Base-by-base conservation (phyloP, 1,140 invertebrate genomes). In the Apis cerana region DNA sequence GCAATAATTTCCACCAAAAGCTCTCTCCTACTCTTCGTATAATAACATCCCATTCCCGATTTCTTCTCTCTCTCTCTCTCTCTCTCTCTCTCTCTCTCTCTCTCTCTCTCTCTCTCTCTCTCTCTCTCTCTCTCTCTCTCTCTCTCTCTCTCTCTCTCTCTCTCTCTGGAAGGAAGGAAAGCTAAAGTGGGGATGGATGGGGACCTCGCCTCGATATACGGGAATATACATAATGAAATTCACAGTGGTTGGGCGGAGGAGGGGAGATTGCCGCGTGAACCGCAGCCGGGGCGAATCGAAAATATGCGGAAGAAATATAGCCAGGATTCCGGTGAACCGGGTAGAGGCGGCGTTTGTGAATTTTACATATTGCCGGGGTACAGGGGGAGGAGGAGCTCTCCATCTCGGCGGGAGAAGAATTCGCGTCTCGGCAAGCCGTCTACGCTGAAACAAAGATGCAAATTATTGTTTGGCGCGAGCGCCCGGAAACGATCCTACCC, bases 301-400 rank as follows among this genome's bases (percentile, higher is more conserved):
- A 82, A 82, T 82, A 82, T 68, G 64, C 72, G 80, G 80, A 81
- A 82, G 80, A 82, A 82, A 82, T 82, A 82, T 76, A 76, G 54
- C 74, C 43, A 43, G 72, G 74, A 82, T 76, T 72, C 65, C 56
- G 62, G 70, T 50, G 71, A 59, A 59, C 58, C 59, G 10, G 27
- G 17, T 17, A 19, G 27, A 48, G 33, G 17, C n/a, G 62, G 80
- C 80, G 80, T 77, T 82, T 61, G n/a, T 77, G 48, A 59, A 76
- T 82, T 82, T 82, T 82, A 77, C 80, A 82, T 82, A 82, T 68
- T 43, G 54, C 43, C 13, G 15, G 21, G 71, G 21, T 19, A 50
- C 11, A 62, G 62, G 52, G 27, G 17, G 27, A 13, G 9, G 33
- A 11, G 50, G 23, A 8, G 17, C 21, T 5, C 1, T 2, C 15